Evolutionary conservation across 2,113 vertebrate genomes (phyloP).

Genomic region (Sula dactylatra): DNA sequence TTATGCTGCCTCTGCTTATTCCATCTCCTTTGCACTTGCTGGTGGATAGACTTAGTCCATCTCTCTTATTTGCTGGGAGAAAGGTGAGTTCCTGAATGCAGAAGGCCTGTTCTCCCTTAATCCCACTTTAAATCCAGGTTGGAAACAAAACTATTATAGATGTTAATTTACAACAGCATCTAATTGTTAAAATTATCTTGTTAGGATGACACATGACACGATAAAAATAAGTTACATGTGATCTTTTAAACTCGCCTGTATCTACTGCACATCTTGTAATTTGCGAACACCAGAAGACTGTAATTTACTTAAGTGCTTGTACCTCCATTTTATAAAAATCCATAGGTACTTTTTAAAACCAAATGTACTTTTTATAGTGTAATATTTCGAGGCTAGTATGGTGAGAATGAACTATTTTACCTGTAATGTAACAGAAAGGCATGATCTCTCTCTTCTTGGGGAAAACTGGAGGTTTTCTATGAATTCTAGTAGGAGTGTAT

Average conservation of each 20-base stretch:
- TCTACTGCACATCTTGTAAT: not conserved
- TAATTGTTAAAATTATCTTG: not conserved
- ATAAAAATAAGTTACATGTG: not conserved
- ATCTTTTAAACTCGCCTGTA: not conserved
- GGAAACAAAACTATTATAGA: not conserved
- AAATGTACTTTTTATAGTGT: not conserved
- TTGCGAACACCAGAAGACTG: not conserved
- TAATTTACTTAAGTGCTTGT: not conserved
- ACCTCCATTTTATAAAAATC: conserved; percentile 19
- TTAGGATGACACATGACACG: not conserved
- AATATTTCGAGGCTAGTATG: not conserved
- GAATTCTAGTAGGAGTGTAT: not conserved
- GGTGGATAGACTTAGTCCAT: not conserved
- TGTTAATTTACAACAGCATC: not conserved
- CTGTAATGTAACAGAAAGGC: not conserved
- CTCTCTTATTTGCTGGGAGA: not conserved
- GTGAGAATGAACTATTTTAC: not conserved
- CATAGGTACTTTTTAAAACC: not conserved
- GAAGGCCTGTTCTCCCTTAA: not conserved
- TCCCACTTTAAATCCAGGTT: not conserved
- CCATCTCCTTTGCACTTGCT: not conserved
- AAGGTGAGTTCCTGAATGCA: not conserved
- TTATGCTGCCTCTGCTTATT: not conserved
- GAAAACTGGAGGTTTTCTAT: not conserved
- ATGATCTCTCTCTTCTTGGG: not conserved